Percentiles rank a stretch among this genome's conserved stretches.
Evolutionary conservation across 2,797 vertebrate genomes (phyloP).

Genomic region (Danio jaintianensis): DNA sequence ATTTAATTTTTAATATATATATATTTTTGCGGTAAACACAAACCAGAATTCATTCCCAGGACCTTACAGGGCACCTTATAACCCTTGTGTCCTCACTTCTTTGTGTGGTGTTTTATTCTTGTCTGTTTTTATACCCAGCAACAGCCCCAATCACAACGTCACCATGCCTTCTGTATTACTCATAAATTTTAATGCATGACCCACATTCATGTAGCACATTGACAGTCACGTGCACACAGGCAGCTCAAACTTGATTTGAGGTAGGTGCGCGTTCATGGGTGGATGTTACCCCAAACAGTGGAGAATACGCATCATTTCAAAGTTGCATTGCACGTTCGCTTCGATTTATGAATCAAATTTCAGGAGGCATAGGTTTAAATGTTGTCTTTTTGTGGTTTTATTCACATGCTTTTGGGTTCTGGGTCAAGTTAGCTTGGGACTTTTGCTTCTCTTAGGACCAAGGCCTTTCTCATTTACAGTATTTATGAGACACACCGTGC

Average conservation of each 20-base stretch:
- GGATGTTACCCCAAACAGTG: conserved; percentile 34
- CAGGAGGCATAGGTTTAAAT: conserved; percentile 4
- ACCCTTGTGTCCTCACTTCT: conserved; percentile 52
- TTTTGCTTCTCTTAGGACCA: conserved; percentile 35
- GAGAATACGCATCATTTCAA: conserved; percentile 26
- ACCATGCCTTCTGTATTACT: conserved; percentile 73
- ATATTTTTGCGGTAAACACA: conserved; percentile 7
- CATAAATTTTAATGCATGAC: conserved; percentile 81
- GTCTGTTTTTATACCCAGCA: conserved; percentile 69
- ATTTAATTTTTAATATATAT: too few species aligned
- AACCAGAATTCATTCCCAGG: conserved; percentile 38
- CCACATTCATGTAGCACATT: conserved; percentile 71
- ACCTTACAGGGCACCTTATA: conserved; percentile 45
- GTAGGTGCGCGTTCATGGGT: conserved; percentile 44
- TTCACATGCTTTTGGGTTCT: conserved; percentile 34
- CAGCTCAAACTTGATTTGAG: conserved; percentile 57
- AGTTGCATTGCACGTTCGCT: conserved; percentile 6
- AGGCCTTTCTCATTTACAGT: conserved; percentile 54
- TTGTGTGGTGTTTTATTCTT: conserved; percentile 69
- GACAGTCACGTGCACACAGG: conserved; percentile 62
- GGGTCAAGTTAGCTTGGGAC: conserved; percentile 41
- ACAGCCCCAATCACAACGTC: conserved; percentile 72
- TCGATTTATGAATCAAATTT: conserved; percentile 9
- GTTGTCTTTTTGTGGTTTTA: conserved; percentile 27
- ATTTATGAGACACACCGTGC: conserved; percentile 58